phyloP scores from a whole-genome alignment of 2,113 vertebrate species.

The Sterrhoptilus dennistouni region DNA sequence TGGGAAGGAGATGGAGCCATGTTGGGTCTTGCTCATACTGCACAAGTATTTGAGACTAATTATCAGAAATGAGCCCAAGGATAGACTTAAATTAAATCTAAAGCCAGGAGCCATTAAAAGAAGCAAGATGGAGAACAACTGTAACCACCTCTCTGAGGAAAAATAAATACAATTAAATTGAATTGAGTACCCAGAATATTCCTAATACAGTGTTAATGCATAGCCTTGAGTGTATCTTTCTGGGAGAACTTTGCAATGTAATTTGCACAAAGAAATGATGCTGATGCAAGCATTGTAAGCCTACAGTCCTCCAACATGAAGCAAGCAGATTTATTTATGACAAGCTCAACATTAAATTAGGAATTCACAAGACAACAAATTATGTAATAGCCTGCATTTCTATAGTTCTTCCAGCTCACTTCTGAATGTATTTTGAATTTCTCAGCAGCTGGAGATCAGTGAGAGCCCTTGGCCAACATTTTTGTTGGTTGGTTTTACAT shows the following conservation, averaged over 20 bases:
- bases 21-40: neutral
- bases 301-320: neutral
- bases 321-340: neutral
- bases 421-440: neutral
- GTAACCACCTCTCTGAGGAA: neutral
- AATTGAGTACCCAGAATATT: neutral
- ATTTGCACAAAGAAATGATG: slow-evolving; percentile 10
- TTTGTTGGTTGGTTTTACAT: neutral
- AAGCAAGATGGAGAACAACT: neutral
- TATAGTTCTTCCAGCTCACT: neutral
- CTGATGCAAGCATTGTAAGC: neutral
- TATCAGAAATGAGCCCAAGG: neutral
- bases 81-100: neutral
- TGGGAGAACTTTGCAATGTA: neutral
- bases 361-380: neutral
- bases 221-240: neutral
- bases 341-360: neutral
- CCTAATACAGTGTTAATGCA: slow-evolving; percentile 5
- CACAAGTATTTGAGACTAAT: neutral
- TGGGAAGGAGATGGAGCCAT: neutral
- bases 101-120: slow-evolving; percentile 4
- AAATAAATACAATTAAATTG: slow-evolving; percentile 41
- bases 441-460: neutral
- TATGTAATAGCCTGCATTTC: neutral
- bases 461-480: neutral